These are phyloP conservation scores for Blomia tropicalis DNA, from an alignment of 2,888 invertebrate species.

Conservation along the genomic window DNA sequence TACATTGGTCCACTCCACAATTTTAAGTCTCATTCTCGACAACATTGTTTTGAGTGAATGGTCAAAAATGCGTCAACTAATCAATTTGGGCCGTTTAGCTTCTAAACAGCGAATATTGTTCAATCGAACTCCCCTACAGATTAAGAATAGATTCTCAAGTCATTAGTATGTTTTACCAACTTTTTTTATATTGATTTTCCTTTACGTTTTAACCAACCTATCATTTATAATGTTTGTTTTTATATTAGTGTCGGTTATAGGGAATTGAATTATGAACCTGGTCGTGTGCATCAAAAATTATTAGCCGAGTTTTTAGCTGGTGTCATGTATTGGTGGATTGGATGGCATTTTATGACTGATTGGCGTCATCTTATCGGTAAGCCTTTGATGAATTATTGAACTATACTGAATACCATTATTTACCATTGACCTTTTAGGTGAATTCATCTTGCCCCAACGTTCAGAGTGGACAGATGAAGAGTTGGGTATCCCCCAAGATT, in stretches of 20 bases:
- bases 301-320: neutral
- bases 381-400: neutral
- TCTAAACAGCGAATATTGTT: neutral
- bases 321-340: slow-evolving; percentile 20
- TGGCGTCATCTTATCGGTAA: slow-evolving; percentile 22
- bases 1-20: too few species aligned
- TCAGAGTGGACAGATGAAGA: slow-evolving; percentile 18
- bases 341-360: slow-evolving; percentile 12
- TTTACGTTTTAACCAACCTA: too few species aligned
- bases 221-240: neutral
- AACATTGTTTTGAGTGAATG: too few species aligned
- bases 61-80: neutral
- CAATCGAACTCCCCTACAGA: neutral
- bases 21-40: too few species aligned
- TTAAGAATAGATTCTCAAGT: neutral
- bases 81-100: neutral
- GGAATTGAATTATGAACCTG: slow-evolving; percentile 20
- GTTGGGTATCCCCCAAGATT: slow-evolving; percentile 23
- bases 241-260: slow-evolving; percentile 18
- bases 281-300: neutral
- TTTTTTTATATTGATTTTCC: neutral
- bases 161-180: neutral
- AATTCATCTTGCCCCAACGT: slow-evolving; percentile 5
- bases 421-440: slow-evolving; percentile 4
- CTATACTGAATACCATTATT: neutral